Base-by-base conservation (phyloP, 2,797 vertebrate genomes). In the Cichlasoma orientale region DNA sequence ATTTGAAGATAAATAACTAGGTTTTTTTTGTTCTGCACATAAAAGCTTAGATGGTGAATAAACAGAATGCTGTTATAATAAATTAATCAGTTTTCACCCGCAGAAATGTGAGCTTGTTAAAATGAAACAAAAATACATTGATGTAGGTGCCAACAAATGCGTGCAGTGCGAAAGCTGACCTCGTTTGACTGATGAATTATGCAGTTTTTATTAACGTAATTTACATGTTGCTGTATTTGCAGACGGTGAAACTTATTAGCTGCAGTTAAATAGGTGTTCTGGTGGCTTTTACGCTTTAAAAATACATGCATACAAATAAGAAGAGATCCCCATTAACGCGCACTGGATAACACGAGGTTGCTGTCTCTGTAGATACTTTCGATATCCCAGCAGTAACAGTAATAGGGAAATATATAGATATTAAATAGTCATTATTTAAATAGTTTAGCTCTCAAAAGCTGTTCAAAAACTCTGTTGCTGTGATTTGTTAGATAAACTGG, bases 211-310 rank as follows among this genome's bases (percentile, higher is more conserved):
- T 68, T 50, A n/a, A 68, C 5, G 63, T 44, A 47, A 29, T 68
- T 68, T 68, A 50, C 63, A 68, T 66, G 38, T 66, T 47, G 3
- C 38, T 66, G 23, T 66, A 47, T 66, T 47, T 47, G 16, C 38
- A 47, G 61, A 16, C 18, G 47, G 41, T 66, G 41, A 66, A 27
- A 47, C 41, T 66, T 47, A 14, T 29, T 50, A 68, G 41, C 41
- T 50, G 18, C 3, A 50, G 12, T 50, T 68, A 68, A 50, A 50
- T 11, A 29, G 10, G 63, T 68, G 25, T 68, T 68, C 41, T 50
- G 41, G 41, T 68, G 63, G 63, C 63, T 50, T 66, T 66, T 66
- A 50, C 16, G 23, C 61, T 68, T 66, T 50, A 50, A 68, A 68
- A 68, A 68, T 50, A 50, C 47, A 68, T 66, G 19, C 47, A 47